These are phyloP conservation scores for Harpalus rubripes DNA, from an alignment of 2,888 invertebrate genomes.

Conservation along the genomic window DNA sequence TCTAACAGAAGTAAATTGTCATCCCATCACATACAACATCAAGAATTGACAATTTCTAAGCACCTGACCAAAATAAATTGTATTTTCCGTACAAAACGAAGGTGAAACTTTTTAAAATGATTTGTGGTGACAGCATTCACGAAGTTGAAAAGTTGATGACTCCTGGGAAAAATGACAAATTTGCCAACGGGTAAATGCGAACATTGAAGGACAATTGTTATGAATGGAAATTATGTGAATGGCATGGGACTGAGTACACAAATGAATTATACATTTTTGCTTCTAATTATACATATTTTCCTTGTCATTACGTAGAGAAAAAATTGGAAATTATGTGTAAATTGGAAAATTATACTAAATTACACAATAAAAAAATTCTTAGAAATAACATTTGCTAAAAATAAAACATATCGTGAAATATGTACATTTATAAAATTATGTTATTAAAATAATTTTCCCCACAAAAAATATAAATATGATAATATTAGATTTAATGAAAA, in stretches of 20 bases:
- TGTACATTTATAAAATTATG: no score
- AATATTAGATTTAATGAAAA: no score
- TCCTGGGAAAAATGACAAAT: constrained; percentile 16
- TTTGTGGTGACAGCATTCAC: constrained; percentile 19
- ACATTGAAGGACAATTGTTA: constrained; percentile 25
- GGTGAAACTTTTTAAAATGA: constrained; percentile 34
- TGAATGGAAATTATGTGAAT: constrained; percentile 41
- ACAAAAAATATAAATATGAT: no score
- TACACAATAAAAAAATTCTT: constrained; percentile 11
- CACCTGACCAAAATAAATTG: constrained; percentile 23
- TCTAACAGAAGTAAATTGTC: not conserved
- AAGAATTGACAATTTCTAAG: constrained; percentile 29
- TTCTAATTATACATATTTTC: constrained; percentile 14
- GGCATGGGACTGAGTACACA: constrained; percentile 13
- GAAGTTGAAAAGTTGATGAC: constrained; percentile 27
- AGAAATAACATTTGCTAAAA: not conserved
- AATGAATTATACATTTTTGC: constrained; percentile 27
- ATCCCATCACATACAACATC: not conserved
- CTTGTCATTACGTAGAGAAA: not conserved
- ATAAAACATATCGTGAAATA: no score
- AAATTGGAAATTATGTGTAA: constrained; percentile 21
- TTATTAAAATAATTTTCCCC: not conserved
- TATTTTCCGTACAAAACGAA: constrained; percentile 11
- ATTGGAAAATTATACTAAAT: constrained; percentile 46
- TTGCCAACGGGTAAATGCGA: constrained; percentile 18